Conservation (phyloP, 1,140 invertebrate species). For the Drosophila rufa region DNA sequence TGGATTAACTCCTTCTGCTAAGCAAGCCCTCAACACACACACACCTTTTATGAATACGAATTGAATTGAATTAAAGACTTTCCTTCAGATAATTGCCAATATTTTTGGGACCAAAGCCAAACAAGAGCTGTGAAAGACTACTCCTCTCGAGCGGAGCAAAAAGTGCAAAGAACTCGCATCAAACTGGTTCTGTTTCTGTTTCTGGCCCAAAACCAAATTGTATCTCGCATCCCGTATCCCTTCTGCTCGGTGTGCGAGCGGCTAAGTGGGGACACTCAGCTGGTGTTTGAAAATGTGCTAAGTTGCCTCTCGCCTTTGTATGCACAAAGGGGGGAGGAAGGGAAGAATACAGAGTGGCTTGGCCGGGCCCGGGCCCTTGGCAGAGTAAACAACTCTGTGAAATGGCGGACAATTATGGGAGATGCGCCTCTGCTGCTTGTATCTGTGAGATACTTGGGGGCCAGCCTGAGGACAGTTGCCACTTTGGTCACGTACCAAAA, state of each 20-base stretch:
- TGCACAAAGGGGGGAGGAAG: constrained; percentile 56
- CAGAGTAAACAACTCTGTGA: constrained; percentile 44
- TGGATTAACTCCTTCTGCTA: constrained; percentile 18
- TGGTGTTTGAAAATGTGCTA: constrained; percentile 75
- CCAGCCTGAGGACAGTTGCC: constrained; percentile 39
- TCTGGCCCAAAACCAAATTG: constrained; percentile 33
- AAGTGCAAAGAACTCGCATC: constrained; percentile 54
- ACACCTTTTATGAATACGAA: constrained; percentile 11
- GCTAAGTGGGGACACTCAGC: constrained; percentile 38
- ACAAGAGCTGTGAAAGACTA: constrained; percentile 18
- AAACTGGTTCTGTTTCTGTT: constrained; percentile 56
- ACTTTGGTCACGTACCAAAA: constrained; percentile 54
- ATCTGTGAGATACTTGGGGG: constrained; percentile 30
- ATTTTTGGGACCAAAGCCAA: constrained; percentile 20
- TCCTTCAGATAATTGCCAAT: constrained; percentile 33
- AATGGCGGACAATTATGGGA: constrained; percentile 51
- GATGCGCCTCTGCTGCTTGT: constrained; percentile 24
- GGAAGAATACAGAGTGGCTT: background rate
- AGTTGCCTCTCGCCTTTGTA: constrained; percentile 70
- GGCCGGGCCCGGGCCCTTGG: constrained; percentile 5
- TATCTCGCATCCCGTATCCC: constrained; percentile 9
- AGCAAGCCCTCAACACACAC: background rate
- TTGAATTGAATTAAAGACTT: constrained; percentile 40
- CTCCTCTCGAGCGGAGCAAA: constrained; percentile 8
- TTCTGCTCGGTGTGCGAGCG: constrained; percentile 6